Conservation (phyloP, 2,113 vertebrate genomes). For the Meles meles region DNA sequence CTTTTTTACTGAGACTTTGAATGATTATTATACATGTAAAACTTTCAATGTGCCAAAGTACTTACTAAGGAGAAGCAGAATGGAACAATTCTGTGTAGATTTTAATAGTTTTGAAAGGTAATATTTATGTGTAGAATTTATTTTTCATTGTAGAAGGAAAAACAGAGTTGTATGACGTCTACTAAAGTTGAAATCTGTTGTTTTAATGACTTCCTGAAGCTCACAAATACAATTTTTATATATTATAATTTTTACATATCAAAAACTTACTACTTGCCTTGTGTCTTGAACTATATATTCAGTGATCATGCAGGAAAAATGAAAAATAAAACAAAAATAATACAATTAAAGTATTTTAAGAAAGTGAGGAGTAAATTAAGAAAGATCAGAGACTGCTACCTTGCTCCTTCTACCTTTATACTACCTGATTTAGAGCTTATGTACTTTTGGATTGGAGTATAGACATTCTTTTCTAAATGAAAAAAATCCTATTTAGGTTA, state of each 20-base stretch:
- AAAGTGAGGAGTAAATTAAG: neutral
- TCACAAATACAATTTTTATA: neutral
- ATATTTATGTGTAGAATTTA: neutral
- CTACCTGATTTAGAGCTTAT: neutral
- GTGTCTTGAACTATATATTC: neutral
- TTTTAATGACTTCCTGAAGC: neutral
- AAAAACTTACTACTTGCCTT: neutral
- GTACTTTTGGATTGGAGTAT: neutral
- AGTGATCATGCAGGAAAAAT: neutral
- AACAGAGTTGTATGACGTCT: neutral
- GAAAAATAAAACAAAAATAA: neutral
- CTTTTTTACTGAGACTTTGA: neutral
- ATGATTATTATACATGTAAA: neutral
- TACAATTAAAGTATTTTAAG: neutral
- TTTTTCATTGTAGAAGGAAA: neutral
- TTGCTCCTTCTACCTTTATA: neutral
- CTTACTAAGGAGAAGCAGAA: neutral
- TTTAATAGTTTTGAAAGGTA: neutral
- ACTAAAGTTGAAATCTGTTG: neutral
- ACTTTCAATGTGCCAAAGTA: neutral
- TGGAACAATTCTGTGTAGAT: neutral
- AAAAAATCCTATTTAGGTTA: neutral
- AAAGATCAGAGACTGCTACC: neutral
- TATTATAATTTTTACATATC: neutral
- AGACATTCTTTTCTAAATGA: neutral